Percentiles rank a stretch among this genome's conserved stretches.
phyloP scores from a whole-genome alignment of 2,113 vertebrate genomes.

The Chascanopsetta lugubris region DNA sequence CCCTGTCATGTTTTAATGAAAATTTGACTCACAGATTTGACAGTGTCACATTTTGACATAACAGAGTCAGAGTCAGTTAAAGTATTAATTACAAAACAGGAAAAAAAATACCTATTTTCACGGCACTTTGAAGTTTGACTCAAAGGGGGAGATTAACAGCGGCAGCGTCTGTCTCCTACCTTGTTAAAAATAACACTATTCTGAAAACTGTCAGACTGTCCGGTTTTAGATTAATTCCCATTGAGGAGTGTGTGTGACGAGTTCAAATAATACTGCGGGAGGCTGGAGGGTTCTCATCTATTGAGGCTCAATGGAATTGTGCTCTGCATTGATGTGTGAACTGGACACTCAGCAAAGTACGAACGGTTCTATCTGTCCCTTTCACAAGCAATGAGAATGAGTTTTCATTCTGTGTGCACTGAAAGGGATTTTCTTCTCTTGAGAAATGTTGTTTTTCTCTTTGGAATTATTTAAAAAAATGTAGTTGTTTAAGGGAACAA shows the following conservation, averaged over 20 bases:
- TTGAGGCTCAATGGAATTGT: slow-evolving; percentile 38
- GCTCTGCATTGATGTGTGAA: slow-evolving; percentile 46
- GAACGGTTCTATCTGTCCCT: slow-evolving; percentile 38
- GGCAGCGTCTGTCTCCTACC: neutral
- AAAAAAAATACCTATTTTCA: neutral
- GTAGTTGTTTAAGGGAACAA: no score
- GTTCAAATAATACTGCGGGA: slow-evolving; percentile 52
- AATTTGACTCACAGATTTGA: no score
- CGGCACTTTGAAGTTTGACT: slow-evolving; percentile 6
- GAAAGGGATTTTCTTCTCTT: no score
- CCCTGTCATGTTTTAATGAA: neutral
- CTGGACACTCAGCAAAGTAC: slow-evolving; percentile 39
- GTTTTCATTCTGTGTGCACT: no score
- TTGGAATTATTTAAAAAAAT: no score
- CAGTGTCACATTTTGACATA: neutral
- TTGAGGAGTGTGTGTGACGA: slow-evolving; percentile 44
- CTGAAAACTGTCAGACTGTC: slow-evolving; percentile 40
- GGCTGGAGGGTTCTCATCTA: slow-evolving; percentile 50
- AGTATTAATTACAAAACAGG: neutral
- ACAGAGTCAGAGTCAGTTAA: neutral
- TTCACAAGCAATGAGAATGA: slow-evolving; percentile 33
- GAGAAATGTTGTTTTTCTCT: no score
- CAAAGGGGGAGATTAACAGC: slow-evolving; percentile 21
- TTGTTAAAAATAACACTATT: slow-evolving; percentile 20
- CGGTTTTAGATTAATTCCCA: slow-evolving; percentile 51